Evolutionary conservation across 2,888 invertebrate genomes (phyloP).

Genomic region (Papilio gigon): DNA sequence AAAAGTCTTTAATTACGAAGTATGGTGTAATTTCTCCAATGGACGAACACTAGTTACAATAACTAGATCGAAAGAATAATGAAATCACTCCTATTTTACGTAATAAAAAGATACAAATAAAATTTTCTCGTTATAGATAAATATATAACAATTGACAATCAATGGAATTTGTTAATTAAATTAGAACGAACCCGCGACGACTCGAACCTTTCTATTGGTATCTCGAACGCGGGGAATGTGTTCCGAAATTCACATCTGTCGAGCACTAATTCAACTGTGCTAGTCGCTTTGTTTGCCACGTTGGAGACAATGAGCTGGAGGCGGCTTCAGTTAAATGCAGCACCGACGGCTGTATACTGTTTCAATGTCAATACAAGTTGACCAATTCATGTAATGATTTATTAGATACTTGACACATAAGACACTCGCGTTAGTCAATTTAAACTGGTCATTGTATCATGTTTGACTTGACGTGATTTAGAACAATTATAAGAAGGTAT

Average conservation of each 20-base stretch:
- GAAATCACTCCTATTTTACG: no score
- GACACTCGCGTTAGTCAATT: neutral
- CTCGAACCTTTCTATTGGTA: slow-evolving; percentile 60
- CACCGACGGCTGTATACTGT: neutral
- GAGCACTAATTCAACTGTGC: slow-evolving; percentile 64
- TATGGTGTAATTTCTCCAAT: no score
- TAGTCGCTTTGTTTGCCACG: slow-evolving; percentile 39
- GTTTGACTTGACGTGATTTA: no score
- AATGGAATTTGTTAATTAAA: slow-evolving; percentile 43
- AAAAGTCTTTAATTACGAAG: no score
- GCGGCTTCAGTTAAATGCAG: slow-evolving; percentile 26
- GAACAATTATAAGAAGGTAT: no score
- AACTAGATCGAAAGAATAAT: no score
- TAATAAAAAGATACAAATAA: slow-evolving; percentile 50
- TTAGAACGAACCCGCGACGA: slow-evolving; percentile 44
- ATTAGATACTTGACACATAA: neutral
- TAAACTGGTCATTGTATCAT: no score
- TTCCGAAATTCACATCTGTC: slow-evolving; percentile 65
- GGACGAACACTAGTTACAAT: no score
- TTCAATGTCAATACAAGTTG: neutral
- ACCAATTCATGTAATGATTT: slow-evolving; percentile 8
- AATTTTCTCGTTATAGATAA: slow-evolving; percentile 53
- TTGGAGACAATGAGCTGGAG: slow-evolving; percentile 35
- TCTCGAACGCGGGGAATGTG: slow-evolving; percentile 61
- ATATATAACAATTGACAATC: slow-evolving; percentile 48